Base-by-base conservation (phyloP, 1,140 invertebrate genomes). In the Leptonema lineaticorne region DNA sequence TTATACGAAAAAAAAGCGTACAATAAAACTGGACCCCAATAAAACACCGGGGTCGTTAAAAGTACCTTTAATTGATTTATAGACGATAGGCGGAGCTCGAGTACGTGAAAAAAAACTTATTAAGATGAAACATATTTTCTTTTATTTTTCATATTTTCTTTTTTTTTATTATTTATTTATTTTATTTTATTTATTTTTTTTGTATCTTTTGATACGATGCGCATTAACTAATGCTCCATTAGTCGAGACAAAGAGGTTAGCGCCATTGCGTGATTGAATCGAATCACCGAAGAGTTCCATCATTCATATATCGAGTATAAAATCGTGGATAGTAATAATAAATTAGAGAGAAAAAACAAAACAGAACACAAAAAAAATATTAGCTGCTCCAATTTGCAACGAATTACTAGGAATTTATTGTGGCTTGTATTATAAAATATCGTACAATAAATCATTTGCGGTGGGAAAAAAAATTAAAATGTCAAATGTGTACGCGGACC, bases 61-160 rank as follows among this genome's bases (percentile, higher is more conserved):
- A 70, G 65, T 53, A 30, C n/a, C 59, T 63, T 70, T 70, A 68
- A 71, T 71, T 71, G 70, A 71, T 71, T 62, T 71, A 71, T 66
- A 50, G 60, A 64, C 59, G 24, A 50, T 27, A 71, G 33, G 59
- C 59, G 33, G 37, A 45, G 59, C 57, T 18, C 3, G 24, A 26
- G 50, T 53, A 53, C 50, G 50, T 59, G 46, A 24, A 20, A 71
- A 71, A 66, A 68, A 66, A 57, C 67, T 71, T 66, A 66, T 71
- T 68, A 68, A 68, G 63, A 68, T 22, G 63, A 65, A 68, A 68
- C 58, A 70, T 9, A 18, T 37, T 28, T 57, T 65, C 24, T 66
- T 64, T 62, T 33, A 14, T 5, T 60, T 29, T 3, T 30, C n/a
- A n/a, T n/a, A n/a, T n/a, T n/a, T n/a, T n/a, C n/a, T n/a, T n/a